Evolutionary conservation across 2,113 vertebrate genomes (phyloP), one percentile per base, ranked within the genome.

Genomic region (Xiphorhynchus elegans): DNA sequence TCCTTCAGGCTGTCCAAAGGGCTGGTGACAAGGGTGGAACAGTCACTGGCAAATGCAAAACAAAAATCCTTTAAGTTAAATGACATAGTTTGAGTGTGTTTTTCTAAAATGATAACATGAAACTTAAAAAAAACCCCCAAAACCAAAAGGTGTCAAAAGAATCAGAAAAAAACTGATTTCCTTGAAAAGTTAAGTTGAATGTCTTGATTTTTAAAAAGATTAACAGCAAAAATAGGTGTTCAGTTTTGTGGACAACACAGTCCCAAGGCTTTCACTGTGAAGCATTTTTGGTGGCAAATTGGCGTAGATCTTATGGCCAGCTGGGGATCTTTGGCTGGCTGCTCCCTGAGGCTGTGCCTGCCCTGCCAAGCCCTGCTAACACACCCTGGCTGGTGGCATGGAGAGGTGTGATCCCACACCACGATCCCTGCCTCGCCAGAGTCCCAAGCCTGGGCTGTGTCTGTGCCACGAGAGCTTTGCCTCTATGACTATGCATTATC

Each of bases 331-430:
- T 16, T 17, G 56, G 19, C 29, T 66, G 47, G 60, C 8, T 25
- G 50, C 33, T 84, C 46, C 44, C 28, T 24, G 1, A 1, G 55
- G 68, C 46, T 53, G n/a, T 37, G 59, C 19, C 72, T 4, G 1
- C 1, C 3, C 37, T 31, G 75, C 47, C 2, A 33, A 82, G 20
- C 40, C 52, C 52, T 4, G 3, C 25, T 59, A 4, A 6, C 2
- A 3, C 2, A 1, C 9, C 0, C 39, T n/a, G 9, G 21, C 44
- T 7, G 35, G 47, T 18, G 47, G 64, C 2, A 2, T 1, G 6
- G 20, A 13, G 73, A 95, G 69, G 62, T 46, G 91, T 5, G 74
- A 53, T 39, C 49, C 64, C 44, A 13, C 25, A 39, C 44, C 73
- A 31, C 39, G 62, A 49, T 1, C 17, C 58, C 68, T 42, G 42